Conservation (phyloP, 2,797 vertebrate genomes). For the Anas flavirostris region DNA sequence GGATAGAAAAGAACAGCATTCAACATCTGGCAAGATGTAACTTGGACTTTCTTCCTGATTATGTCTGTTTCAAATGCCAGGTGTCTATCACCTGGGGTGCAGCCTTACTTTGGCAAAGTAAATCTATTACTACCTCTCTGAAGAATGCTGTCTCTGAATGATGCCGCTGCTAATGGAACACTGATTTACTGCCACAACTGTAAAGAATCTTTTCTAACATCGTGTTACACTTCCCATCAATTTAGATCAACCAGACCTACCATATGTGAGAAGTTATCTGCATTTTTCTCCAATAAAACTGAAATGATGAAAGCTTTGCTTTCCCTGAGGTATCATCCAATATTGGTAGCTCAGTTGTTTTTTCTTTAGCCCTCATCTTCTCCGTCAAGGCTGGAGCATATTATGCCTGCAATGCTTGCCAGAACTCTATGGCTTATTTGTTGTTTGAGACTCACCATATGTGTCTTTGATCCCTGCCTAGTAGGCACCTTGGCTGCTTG, state of each 20-base stretch:
- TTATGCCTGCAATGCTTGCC: conserved; percentile 63
- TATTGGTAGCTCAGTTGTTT: conserved; percentile 58
- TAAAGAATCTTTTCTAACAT: conserved; percentile 71
- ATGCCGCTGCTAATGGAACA: conserved; percentile 62
- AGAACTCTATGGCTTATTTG: conserved; percentile 74
- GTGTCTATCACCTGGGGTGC: conserved; percentile 65
- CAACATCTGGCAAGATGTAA: conserved; percentile 58
- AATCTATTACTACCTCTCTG: conserved; percentile 64
- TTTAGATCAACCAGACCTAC: conserved; percentile 73
- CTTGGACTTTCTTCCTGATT: conserved; percentile 54
- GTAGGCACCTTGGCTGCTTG: conserved; percentile 67
- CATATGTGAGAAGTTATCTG: conserved; percentile 77
- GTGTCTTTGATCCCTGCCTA: conserved; percentile 75
- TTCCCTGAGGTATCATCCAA: conserved; percentile 61
- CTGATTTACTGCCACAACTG: conserved; percentile 67
- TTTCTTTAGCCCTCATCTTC: conserved; percentile 34
- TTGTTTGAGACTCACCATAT: conserved; percentile 75
- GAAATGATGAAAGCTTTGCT: conserved; percentile 74
- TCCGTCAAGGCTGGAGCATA: conserved; percentile 67
- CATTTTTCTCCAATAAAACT: conserved; percentile 74
- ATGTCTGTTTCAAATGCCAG: conserved; percentile 63
- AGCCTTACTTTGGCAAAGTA: conserved; percentile 61
- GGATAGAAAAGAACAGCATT: conserved; percentile 35
- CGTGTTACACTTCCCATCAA: conserved; percentile 70
- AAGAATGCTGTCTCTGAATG: conserved; percentile 71